These are phyloP conservation scores for Pollenia angustigena DNA, from an alignment of 2,888 invertebrate species.

Conservation along the genomic window DNA sequence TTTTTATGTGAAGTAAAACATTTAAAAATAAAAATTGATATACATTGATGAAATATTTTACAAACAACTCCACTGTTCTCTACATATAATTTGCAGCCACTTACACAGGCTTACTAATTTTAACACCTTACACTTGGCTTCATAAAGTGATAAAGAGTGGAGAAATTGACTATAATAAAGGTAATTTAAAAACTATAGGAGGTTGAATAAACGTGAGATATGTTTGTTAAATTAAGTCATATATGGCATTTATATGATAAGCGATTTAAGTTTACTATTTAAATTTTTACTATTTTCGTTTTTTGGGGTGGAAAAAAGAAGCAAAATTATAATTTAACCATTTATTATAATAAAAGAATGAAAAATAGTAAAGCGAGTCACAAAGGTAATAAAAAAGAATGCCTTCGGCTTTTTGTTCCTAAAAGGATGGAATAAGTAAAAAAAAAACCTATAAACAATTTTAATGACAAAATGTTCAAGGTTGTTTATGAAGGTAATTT, in stretches of 20 bases:
- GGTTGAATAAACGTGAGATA: slow-evolving; percentile 52
- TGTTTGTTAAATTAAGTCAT: slow-evolving; percentile 56
- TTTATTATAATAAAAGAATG: background rate
- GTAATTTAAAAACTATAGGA: slow-evolving; percentile 69
- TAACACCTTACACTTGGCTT: slow-evolving; percentile 49
- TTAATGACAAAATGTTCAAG: too few species aligned
- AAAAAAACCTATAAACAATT: too few species aligned
- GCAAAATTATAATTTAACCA: background rate
- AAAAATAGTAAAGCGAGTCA: too few species aligned
- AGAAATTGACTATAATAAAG: slow-evolving; percentile 50
- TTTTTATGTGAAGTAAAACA: too few species aligned
- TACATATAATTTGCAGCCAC: background rate
- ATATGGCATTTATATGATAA: slow-evolving; percentile 57
- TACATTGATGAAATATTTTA: background rate
- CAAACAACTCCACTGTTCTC: background rate
- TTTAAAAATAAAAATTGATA: too few species aligned
- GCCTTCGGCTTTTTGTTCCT: too few species aligned
- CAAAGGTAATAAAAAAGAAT: too few species aligned
- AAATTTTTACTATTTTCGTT: background rate
- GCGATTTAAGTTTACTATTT: slow-evolving; percentile 52
- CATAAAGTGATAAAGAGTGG: background rate
- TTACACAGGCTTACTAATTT: background rate
- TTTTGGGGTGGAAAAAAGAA: slow-evolving; percentile 11
- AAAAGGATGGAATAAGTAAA: too few species aligned
- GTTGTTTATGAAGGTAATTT: too few species aligned